Evolutionary conservation across 1,140 invertebrate species (phyloP).

Genomic region (Triops cancriformis): DNA sequence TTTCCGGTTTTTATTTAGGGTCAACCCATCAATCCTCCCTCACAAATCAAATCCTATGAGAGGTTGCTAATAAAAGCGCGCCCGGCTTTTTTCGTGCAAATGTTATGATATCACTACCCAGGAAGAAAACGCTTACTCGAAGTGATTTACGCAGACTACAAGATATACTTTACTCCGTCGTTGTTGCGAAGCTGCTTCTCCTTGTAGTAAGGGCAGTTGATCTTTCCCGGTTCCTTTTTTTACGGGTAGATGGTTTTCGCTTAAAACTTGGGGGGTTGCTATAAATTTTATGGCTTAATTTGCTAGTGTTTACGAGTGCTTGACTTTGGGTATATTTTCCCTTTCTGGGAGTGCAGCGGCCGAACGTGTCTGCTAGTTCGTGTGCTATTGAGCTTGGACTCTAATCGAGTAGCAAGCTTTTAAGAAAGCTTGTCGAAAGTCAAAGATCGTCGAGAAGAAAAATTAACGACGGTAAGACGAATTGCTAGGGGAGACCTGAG

Average conservation of each 20-base stretch:
- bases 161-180: neutral
- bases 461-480: neutral
- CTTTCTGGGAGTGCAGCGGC: neutral
- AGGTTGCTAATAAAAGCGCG: too few relatives aligned
- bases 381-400: neutral
- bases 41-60: too few relatives aligned
- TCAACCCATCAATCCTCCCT: too few relatives aligned
- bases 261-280: neutral
- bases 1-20: too few relatives aligned
- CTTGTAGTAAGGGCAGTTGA: neutral
- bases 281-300: constrained; percentile 14
- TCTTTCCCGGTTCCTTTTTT: neutral
- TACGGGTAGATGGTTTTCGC: neutral
- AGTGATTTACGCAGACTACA: neutral
- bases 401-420: constrained; percentile 5
- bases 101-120: too few relatives aligned
- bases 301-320: neutral
- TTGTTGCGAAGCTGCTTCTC: neutral
- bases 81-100: too few relatives aligned
- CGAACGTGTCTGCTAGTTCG: neutral
- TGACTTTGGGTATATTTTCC: neutral
- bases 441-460: constrained; percentile 3
- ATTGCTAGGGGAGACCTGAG: neutral
- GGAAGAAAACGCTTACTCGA: too few relatives aligned
- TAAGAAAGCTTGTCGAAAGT: constrained; percentile 5